Evolutionary conservation across 1,140 invertebrate genomes (phyloP), one percentile per base, ranked within the genome.

Genomic region (Drosophila nannoptera): DNA sequence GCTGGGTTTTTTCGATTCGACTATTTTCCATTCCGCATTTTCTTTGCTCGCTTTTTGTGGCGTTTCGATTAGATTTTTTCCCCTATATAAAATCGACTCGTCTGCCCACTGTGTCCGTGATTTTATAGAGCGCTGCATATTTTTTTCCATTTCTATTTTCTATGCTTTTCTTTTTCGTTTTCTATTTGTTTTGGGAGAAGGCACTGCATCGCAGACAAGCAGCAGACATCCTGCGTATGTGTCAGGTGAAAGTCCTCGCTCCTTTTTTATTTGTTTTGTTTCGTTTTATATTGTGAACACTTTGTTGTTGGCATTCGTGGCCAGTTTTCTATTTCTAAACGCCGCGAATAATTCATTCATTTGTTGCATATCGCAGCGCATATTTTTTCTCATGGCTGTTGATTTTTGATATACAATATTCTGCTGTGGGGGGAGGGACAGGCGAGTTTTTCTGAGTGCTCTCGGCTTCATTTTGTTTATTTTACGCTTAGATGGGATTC

Each of bases 1-100:
- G 32, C 45, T 7, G 22, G 12, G 3, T 33, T 56, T 69, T 73
- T 73, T 52, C 63, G 32, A 65, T 64, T 65, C 45, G 55, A 40
- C 14, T 65, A 53, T 43, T 50, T 33, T 38, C 42, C 16, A 52
- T 68, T 54, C 70, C 73, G 64, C 69, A 59, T 61, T 62, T 69
- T 75, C 48, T 45, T 55, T 75, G 42, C 40, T 84, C 54, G 61
- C 69, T 83, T 22, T 83, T 83, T 84, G 32, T 56, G 32, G 45
- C 67, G 48, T 69, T 83, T 83, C 77, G 80, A 83, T 83, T 83
- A 83, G 80, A 80, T 80, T 83, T 83, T 84, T 84, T 65, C 32
- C 48, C 58, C 31, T 38, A 70, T 77, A 68, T 75, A 84, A 76
- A 75, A 68, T 72, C 32, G 54, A 54, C 40, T 60, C 45, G 49